Evolutionary conservation across 2,888 invertebrate genomes (phyloP), one percentile per base, ranked within the genome.

Genomic region (Eupithecia pulchellata): DNA sequence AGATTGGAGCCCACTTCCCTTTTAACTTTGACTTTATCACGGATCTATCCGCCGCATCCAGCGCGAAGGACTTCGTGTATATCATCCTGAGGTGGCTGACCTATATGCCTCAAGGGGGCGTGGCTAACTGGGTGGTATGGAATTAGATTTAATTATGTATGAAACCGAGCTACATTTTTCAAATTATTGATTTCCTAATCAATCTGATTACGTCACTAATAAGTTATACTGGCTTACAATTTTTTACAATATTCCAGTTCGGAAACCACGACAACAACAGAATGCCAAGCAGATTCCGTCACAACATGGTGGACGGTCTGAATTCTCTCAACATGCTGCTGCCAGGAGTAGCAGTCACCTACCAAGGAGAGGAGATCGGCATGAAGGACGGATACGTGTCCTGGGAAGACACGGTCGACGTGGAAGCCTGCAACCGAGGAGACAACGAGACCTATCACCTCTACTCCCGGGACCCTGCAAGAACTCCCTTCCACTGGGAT

Each of bases 281-380:
- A 71, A 94, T 96, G 82, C 95, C 95, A 0, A 93, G 95, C 0
- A 95, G 97, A 0, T 95, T 96, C 79, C 96, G 97, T 1, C 85
- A 86, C 1, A 95, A 95, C 78, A 95, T 96, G 82, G 95, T 96
- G 0, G 96, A 97, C 73, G 96, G 96, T 0, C 84, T 97, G 4
- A 97, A 96, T 84, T 95, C 97, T 80, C 88, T 98, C 67, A 95
- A 95, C 71, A 93, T 97, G 82, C 86, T 97, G 17, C 89, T 98
- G 30, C 97, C 97, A 0, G 98, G 98, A 42, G 96, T 96, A 0
- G 95, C 96, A 0, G 95, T 97, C n/a, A 96, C 97, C 0, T 98
- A 98, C 88, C 97, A 98, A 81, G 98, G 97, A 0, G 97, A 97
- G 81, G 97, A 97, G 85, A 96, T 97, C 32, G 97, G 96, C 0